phyloP scores from a whole-genome alignment of 1,140 invertebrate species.

The Drosophila kurseongensis region DNA sequence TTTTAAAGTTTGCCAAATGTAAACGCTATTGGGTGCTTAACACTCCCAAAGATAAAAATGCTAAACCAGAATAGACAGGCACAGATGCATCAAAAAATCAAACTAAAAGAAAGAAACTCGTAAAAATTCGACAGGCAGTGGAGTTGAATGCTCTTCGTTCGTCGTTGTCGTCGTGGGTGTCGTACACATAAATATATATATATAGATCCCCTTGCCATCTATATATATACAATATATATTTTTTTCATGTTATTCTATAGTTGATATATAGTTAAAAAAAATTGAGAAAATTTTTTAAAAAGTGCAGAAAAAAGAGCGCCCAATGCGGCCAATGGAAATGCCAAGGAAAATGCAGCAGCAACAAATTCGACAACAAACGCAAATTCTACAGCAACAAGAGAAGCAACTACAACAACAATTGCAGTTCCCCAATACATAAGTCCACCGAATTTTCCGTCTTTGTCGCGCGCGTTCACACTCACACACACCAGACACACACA shows the following conservation, averaged over 20 bases:
- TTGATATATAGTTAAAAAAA: slow-evolving; percentile 46
- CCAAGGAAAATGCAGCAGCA: slow-evolving; percentile 53
- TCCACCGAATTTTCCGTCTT: slow-evolving; percentile 31
- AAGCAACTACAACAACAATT: slow-evolving; percentile 20
- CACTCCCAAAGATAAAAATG: background rate
- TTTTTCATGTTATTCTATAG: slow-evolving; percentile 64
- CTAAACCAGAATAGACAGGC: slow-evolving; percentile 34
- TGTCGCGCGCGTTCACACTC: slow-evolving; percentile 33
- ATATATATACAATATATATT: slow-evolving; percentile 49
- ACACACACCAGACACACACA: slow-evolving; percentile 3
- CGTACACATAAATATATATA: slow-evolving; percentile 27
- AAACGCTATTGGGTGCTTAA: slow-evolving; percentile 19
- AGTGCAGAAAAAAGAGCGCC: slow-evolving; percentile 42
- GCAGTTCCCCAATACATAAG: slow-evolving; percentile 52
- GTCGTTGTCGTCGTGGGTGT: slow-evolving; percentile 37
- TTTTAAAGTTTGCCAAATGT: slow-evolving; percentile 15
- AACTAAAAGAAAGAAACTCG: slow-evolving; percentile 9
- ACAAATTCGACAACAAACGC: slow-evolving; percentile 29
- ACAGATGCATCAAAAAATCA: slow-evolving; percentile 19
- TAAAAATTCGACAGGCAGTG: slow-evolving; percentile 26
- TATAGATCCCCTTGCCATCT: slow-evolving; percentile 9
- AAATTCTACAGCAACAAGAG: slow-evolving; percentile 8
- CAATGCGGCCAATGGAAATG: slow-evolving; percentile 57
- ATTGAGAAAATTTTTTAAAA: slow-evolving; percentile 15
- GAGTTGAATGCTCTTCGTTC: slow-evolving; percentile 40